A percentile compares a stretch with the other conserved stretches of the same genome.
These are phyloP conservation scores for Phyllostomus hastatus DNA, from an alignment of 2,113 vertebrate species.

Conservation along the genomic window DNA sequence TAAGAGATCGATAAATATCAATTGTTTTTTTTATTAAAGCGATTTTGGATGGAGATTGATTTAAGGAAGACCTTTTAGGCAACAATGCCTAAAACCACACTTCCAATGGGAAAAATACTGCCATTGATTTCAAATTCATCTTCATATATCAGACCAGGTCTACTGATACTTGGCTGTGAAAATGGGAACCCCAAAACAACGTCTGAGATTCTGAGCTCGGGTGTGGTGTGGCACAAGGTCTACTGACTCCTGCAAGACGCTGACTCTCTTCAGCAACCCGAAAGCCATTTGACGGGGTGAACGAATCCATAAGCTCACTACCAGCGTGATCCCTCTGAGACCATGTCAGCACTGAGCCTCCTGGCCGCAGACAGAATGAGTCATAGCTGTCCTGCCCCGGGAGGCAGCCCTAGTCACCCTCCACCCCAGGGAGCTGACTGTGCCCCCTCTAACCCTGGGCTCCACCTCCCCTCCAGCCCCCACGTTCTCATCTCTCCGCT, in stretches of 20 bases:
- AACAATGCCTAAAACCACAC: background rate
- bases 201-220: background rate
- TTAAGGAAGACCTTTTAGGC: background rate
- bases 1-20: background rate
- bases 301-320: background rate
- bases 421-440: background rate
- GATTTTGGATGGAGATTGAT: background rate
- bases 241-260: background rate
- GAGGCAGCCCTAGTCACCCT: background rate
- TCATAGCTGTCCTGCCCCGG: background rate
- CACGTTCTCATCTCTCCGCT: background rate
- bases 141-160: background rate
- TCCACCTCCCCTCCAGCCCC: background rate
- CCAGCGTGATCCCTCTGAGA: background rate
- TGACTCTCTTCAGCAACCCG: background rate
- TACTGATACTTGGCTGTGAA: background rate
- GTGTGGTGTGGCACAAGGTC: background rate
- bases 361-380: background rate
- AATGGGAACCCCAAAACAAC: background rate
- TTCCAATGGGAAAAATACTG: background rate
- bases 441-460: background rate
- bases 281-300: background rate
- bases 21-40: background rate
- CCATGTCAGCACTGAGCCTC: background rate
- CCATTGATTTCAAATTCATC: background rate